A percentile compares a stretch with the other conserved stretches of the same genome.
Conservation (phyloP, 2,797 vertebrate genomes). For the Scleropages formosus region DNA sequence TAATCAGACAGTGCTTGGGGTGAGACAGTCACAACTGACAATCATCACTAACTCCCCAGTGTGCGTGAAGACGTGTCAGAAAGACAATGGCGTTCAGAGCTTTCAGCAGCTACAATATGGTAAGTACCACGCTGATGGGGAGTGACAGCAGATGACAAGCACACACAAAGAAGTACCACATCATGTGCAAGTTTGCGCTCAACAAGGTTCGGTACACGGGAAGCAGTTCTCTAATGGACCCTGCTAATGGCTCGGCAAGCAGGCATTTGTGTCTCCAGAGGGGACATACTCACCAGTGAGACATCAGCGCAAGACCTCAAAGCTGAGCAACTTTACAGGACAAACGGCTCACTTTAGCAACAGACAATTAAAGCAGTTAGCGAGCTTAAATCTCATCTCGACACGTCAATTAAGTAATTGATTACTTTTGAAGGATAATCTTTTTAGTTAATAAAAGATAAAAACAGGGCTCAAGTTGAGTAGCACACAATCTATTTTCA, state of each 20-base stretch:
- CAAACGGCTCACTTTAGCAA: constrained; percentile 64
- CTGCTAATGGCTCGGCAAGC: constrained; percentile 41
- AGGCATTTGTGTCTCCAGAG: constrained; percentile 33
- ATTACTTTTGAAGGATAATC: neutral
- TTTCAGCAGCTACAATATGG: neutral
- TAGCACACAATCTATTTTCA: too few species aligned
- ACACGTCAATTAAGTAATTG: neutral
- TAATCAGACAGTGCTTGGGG: neutral
- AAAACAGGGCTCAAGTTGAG: too few species aligned
- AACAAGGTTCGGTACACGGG: constrained; percentile 2
- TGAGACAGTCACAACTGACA: neutral
- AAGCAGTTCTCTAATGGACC: neutral
- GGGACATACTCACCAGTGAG: constrained; percentile 47
- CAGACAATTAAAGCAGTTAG: constrained; percentile 53
- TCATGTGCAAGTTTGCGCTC: neutral
- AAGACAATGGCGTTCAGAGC: neutral
- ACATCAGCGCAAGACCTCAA: constrained; percentile 47
- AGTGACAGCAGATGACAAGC: neutral
- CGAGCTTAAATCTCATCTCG: neutral
- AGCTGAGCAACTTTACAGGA: constrained; percentile 58
- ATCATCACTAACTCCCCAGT: neutral
- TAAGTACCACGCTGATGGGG: neutral
- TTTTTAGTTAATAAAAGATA: too few species aligned
- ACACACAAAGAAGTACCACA: neutral
- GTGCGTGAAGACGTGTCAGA: neutral